Evolutionary conservation across 2,113 vertebrate species (phyloP).

Genomic region (Cynopterus brachyotis): DNA sequence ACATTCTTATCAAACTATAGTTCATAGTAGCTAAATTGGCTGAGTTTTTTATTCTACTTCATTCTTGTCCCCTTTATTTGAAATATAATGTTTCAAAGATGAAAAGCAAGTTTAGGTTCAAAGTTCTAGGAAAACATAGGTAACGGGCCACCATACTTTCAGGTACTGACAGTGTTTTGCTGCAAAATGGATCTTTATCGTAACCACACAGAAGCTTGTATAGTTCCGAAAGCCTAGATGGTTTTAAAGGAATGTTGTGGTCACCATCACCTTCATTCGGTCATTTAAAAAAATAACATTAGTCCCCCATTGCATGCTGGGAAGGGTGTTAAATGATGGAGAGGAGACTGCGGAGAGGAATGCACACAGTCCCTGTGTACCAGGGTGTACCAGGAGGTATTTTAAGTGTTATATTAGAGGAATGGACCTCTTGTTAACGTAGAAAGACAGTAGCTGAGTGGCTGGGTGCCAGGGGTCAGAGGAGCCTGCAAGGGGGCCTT

Average conservation of each 20-base stretch:
- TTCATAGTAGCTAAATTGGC: neutral
- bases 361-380: neutral
- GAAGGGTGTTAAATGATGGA: neutral
- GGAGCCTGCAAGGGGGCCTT: neutral
- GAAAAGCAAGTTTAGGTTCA: neutral
- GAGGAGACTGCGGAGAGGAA: neutral
- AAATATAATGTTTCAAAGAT: neutral
- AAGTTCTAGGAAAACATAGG: neutral
- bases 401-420: neutral
- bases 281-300: neutral
- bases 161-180: neutral
- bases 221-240: neutral
- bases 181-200: neutral
- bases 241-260: neutral
- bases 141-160: neutral
- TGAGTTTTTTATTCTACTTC: neutral
- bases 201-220: neutral
- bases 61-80: neutral
- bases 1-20: neutral
- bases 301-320: neutral
- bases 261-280: neutral
- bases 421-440: neutral
- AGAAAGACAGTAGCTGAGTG: neutral
- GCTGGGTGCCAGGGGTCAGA: fast-evolving
- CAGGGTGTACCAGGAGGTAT: fast-evolving